Evolutionary conservation across 2,113 vertebrate species (phyloP), one percentile per base, ranked within the genome.

Genomic region (Polypterus senegalus): DNA sequence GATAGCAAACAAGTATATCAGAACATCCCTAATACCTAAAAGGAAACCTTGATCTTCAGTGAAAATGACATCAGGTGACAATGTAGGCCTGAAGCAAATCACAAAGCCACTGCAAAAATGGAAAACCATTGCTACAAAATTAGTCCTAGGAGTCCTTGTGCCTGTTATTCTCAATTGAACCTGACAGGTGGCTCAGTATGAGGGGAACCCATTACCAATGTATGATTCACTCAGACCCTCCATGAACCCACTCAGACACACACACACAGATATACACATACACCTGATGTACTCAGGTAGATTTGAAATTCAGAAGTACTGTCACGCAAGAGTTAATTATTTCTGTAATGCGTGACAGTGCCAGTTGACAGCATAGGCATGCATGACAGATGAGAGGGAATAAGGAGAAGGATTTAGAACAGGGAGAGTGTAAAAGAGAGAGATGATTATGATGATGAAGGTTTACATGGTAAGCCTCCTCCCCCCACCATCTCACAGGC

Each of bases 381-480:
- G 76, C 73, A 83, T 82, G 83, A 87, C 83, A 81, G 83, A 86
- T 87, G 83, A 87, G 78, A 76, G 74, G 69, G 54, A 55, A 75
- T 66, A 64, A 73, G 72, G 67, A 69, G 73, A 67, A 27, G 69
- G 73, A 70, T 78, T 67, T 58, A 45, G 66, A 66, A 27, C 27
- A 27, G 27, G 27, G 27, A 27, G 27, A 27, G 27, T 27, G 27
- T 27, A 27, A 27, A 27, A 77, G 76, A 74, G 54, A 63, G 65
- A 69, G 68, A 72, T 64, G 71, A 72, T 71, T 81, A 82, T 77
- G 76, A 85, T 77, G 79, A 83, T 77, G 76, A 72, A 59, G 59
- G 11, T 70, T 73, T 74, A 71, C 77, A 74, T 71, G 71, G 65
- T 70, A 74, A 75, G 74, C 70, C 74, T 67, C 67, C 9, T 54